phyloP scores from a whole-genome alignment of 2,113 vertebrate genomes.

The Recurvirostra avosetta region DNA sequence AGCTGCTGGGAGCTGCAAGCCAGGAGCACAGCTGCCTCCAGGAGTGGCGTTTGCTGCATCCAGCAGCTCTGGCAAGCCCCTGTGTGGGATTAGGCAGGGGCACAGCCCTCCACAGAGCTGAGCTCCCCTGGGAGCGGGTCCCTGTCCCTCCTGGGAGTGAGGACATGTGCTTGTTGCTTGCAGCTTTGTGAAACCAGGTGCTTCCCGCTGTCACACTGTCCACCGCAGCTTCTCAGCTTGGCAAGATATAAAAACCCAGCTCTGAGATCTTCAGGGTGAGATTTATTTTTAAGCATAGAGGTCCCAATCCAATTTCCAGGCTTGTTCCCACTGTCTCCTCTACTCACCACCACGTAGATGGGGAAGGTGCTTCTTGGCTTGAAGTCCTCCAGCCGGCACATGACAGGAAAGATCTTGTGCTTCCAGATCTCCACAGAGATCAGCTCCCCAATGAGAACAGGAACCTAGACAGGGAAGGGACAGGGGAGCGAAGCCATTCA shows the following conservation, averaged over 20 bases:
- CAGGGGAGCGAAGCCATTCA: neutral
- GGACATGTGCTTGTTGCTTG: fast-evolving
- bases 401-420: conserved; percentile 87
- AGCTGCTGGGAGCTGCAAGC: neutral
- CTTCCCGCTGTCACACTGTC: neutral
- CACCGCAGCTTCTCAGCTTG: neutral
- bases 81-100: neutral
- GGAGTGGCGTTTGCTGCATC: neutral
- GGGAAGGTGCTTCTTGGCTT: conserved; percentile 87
- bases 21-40: neutral
- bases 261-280: neutral
- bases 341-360: conserved; percentile 93
- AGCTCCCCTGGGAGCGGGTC: neutral
- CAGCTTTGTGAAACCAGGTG: neutral
- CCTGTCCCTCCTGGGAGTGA: neutral
- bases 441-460: conserved; percentile 84
- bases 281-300: neutral
- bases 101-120: neutral
- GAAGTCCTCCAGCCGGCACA: conserved; percentile 90
- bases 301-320: neutral
- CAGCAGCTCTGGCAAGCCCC: neutral
- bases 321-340: fast-evolving
- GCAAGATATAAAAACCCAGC: neutral
- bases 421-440: conserved; percentile 93
- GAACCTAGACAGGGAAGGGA: conserved; percentile 73